phyloP scores from a whole-genome alignment of 1,140 invertebrate genomes.

The Sitodiplosis mosellana region DNA sequence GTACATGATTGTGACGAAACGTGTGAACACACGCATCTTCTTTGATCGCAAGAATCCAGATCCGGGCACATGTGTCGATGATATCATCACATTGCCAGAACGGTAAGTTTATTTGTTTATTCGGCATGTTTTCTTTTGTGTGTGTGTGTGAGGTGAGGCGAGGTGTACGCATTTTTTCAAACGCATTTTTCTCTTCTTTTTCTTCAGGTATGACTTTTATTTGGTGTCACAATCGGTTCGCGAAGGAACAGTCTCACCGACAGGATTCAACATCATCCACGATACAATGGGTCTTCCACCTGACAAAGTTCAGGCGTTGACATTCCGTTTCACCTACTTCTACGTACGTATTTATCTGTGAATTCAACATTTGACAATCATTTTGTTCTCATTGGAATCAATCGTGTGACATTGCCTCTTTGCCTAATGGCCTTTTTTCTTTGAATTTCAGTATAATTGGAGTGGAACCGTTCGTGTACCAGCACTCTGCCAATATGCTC shows the following conservation, averaged over 20 bases:
- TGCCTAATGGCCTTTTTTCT: no score
- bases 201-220: slow-evolving; percentile 46
- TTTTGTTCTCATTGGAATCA: no score
- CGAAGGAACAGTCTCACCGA: slow-evolving; percentile 67
- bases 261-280: slow-evolving; percentile 48
- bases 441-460: slow-evolving; percentile 55
- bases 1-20: slow-evolving; percentile 53
- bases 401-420: no score
- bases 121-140: no score
- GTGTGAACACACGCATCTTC: slow-evolving; percentile 52
- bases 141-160: not conserved
- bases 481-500: slow-evolving; percentile 71
- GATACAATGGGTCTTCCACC: not conserved
- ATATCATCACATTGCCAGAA: slow-evolving; percentile 62
- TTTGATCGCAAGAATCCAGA: slow-evolving; percentile 41
- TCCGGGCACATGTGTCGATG: slow-evolving; percentile 78
- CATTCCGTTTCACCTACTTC: not conserved
- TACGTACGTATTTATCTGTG: not conserved
- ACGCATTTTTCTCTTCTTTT: not conserved
- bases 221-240: slow-evolving; percentile 55
- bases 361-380: no score
- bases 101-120: slow-evolving; percentile 20
- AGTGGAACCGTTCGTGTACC: slow-evolving; percentile 62
- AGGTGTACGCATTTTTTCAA: not conserved
- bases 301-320: not conserved